These are phyloP conservation scores for Cyclina sinensis DNA, from an alignment of 1,140 invertebrate genomes.

Conservation along the genomic window DNA sequence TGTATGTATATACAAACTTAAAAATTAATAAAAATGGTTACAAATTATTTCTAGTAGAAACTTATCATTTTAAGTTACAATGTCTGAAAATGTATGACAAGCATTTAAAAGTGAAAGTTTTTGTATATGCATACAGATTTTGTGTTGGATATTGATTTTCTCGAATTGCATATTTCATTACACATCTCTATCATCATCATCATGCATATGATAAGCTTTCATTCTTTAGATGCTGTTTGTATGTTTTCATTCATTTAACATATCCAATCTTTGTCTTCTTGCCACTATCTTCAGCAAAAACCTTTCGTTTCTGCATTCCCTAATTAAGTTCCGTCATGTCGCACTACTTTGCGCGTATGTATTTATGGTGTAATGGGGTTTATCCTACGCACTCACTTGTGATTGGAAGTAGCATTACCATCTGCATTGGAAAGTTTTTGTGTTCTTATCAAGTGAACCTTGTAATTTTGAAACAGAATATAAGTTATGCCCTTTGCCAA, in stretches of 20 bases:
- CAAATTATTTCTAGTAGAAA: background rate
- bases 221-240: constrained; percentile 32
- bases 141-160: background rate
- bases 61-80: background rate
- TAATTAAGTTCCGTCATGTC: too few species aligned
- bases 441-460: too few species aligned
- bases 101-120: constrained; percentile 53
- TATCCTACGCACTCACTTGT: too few species aligned
- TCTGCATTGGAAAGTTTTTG: too few species aligned
- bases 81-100: background rate
- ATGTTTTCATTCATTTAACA: constrained; percentile 36
- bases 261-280: background rate
- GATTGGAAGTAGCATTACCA: too few species aligned
- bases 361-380: too few species aligned
- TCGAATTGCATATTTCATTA: background rate
- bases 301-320: too few species aligned
- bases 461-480: too few species aligned
- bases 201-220: constrained; percentile 55
- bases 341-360: too few species aligned
- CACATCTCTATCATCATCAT: constrained; percentile 9
- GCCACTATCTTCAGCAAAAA: too few species aligned
- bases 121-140: constrained; percentile 69
- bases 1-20: constrained; percentile 63
- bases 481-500: too few species aligned
- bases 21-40: constrained; percentile 13